Evolutionary conservation across 2,797 vertebrate species (phyloP), one percentile per base, ranked within the genome.

Genomic region (Rhabdomys pumilio): DNA sequence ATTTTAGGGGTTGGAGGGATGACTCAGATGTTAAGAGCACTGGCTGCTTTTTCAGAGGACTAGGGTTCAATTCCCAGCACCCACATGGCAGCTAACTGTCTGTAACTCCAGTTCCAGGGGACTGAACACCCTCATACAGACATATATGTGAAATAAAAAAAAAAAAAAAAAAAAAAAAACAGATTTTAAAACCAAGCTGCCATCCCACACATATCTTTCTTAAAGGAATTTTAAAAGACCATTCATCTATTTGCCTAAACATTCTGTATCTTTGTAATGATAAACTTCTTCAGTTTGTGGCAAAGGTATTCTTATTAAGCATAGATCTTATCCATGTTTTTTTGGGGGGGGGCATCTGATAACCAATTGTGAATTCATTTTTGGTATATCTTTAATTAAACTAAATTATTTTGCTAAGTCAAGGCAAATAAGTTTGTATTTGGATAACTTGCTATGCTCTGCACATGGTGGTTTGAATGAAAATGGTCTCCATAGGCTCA

Each of bases 391-490:
- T 98, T 98, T 99, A 98, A 98, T 98, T 98, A 98, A 98, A 98
- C 98, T 98, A 98, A 98, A 98, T 98, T 98, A 98, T 98, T 98
- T 98, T 98, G 98, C 98, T 98, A 98, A 98, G 98, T 97, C 98
- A 96, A 98, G 97, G 97, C 98, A 98, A 98, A 98, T 95, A 98
- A 98, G 98, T 98, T 98, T 97, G 98, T 99, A 98, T 99, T 99
- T 98, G 97, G 98, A 98, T 98, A 98, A 98, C 98, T 99, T 99
- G 98, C 99, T 98, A 99, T 99, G 99, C 99, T 99, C 98, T 98
- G 98, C 99, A 98, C 98, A 98, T 98, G 98, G 99, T 99, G 99
- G 98, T 99, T 99, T 99, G 99, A 99, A 63, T 44, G 99, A 99
- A 99, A 38, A 31, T 29, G 75, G 44, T 26, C 44, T 29, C 75